Evolutionary conservation across 2,797 vertebrate genomes (phyloP).

Genomic region (Spinus pinus): DNA sequence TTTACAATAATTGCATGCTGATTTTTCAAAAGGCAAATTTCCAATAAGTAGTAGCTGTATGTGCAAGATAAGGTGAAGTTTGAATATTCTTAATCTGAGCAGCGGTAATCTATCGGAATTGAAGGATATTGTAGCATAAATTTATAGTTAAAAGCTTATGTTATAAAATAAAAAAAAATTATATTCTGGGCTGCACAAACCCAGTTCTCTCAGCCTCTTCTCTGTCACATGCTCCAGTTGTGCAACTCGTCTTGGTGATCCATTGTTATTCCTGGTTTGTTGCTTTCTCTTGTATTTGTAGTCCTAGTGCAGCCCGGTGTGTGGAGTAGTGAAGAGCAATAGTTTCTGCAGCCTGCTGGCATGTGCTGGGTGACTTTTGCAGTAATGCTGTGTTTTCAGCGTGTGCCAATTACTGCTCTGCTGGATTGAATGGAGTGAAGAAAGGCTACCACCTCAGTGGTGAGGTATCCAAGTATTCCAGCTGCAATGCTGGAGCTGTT

Average conservation of each 20-base stretch:
- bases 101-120: not conserved
- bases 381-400: not conserved
- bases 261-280: not conserved
- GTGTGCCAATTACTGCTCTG: not conserved
- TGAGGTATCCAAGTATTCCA: not conserved
- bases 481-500: not conserved
- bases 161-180: not conserved
- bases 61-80: not conserved
- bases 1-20: constrained; percentile 13
- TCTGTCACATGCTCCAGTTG: not conserved
- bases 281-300: not conserved
- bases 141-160: not conserved
- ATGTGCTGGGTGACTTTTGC: not conserved
- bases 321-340: not conserved
- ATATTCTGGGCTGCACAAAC: not conserved
- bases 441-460: not conserved
- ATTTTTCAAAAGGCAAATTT: not conserved
- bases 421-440: not conserved
- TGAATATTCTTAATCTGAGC: not conserved
- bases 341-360: not conserved
- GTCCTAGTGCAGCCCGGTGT: fast-evolving
- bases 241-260: fast-evolving
- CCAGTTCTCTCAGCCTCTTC: not conserved
- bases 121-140: not conserved
- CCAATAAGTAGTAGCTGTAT: not conserved